A percentile compares a stretch with the other conserved stretches of the same genome.
phyloP scores from a whole-genome alignment of 1,140 invertebrate species.

The Leptinotarsa defecta region DNA sequence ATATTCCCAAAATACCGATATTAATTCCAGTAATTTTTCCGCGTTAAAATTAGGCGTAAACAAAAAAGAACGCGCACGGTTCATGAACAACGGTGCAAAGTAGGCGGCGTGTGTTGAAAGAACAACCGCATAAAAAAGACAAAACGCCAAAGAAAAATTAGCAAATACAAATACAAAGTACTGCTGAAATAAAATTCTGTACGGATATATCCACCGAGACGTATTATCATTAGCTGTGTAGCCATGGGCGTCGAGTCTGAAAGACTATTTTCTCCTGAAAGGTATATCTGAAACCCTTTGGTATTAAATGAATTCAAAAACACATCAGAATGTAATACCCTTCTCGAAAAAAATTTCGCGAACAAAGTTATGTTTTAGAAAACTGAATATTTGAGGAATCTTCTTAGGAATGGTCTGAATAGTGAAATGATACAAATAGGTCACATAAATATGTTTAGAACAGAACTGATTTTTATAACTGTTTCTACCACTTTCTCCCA shows the following conservation, averaged over 20 bases:
- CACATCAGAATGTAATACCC: too few species aligned
- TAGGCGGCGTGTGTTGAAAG: constrained; percentile 20
- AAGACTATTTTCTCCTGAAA: too few species aligned
- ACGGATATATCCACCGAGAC: constrained; percentile 44
- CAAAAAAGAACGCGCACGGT: background rate
- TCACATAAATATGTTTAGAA: too few species aligned
- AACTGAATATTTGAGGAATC: too few species aligned
- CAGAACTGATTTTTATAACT: too few species aligned
- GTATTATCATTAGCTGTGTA: constrained; percentile 43
- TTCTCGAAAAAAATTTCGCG: too few species aligned
- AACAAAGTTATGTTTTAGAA: too few species aligned
- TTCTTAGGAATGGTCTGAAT: too few species aligned
- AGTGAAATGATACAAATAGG: too few species aligned
- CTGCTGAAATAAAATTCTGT: constrained; percentile 47
- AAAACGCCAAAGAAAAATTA: constrained; percentile 46
- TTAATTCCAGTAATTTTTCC: constrained; percentile 16
- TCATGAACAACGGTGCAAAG: constrained; percentile 16
- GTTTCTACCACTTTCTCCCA: too few species aligned
- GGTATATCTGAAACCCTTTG: too few species aligned
- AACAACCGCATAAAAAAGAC: constrained; percentile 27
- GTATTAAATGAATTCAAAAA: too few species aligned
- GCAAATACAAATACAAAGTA: constrained; percentile 49
- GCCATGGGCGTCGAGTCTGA: background rate
- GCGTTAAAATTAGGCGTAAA: constrained; percentile 7
- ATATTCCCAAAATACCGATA: constrained; percentile 24